Evolutionary conservation across 1,140 invertebrate species (phyloP), one percentile per base, ranked within the genome.

Genomic region (Apis cerana): DNA sequence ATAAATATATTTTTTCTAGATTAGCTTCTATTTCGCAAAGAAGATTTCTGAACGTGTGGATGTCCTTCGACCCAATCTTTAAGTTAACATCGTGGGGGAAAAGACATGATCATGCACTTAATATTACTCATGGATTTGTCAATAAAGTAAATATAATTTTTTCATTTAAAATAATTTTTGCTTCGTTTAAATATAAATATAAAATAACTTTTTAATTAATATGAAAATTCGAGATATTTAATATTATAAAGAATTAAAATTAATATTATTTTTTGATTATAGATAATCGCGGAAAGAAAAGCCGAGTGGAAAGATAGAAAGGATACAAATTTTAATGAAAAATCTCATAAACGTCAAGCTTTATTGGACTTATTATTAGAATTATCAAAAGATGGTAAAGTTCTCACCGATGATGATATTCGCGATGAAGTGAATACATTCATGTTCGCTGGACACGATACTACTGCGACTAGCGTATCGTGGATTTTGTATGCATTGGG

Each of bases 361-460:
- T 95, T 97, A 79, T 90, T 97, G 19, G 96, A 97, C 90, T 91
- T 96, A 54, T 82, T 97, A 13, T 90, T 93, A 3, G 87, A 92
- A 15, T 74, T 89, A 43, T 89, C 89, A 0, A 95, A 75, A 89
- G 93, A 95, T 75, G 96, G 95, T 11, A 59, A 75, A 1, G 67
- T 80, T 0, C 86, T 94, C n/a, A 89, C 90, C 0, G 93, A 95
- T 48, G 74, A 86, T 4, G 94, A 94, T 68, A 96, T 97, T 59
- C 86, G 93, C 21, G 95, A 96, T 77, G 95, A 96, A 90, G 95
- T 96, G 0, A 95, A 96, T 79, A 96, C 96, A 2, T 96, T 96
- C 81, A 96, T 96, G 95, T 96, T 96, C 88, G 96, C 96, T 88
- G 96, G 95, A 59, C 95, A 96, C 75, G 95, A 96, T 65, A 96